Evolutionary conservation across 2,113 vertebrate species (phyloP).

Genomic region (Pseudorectes ferrugineus): DNA sequence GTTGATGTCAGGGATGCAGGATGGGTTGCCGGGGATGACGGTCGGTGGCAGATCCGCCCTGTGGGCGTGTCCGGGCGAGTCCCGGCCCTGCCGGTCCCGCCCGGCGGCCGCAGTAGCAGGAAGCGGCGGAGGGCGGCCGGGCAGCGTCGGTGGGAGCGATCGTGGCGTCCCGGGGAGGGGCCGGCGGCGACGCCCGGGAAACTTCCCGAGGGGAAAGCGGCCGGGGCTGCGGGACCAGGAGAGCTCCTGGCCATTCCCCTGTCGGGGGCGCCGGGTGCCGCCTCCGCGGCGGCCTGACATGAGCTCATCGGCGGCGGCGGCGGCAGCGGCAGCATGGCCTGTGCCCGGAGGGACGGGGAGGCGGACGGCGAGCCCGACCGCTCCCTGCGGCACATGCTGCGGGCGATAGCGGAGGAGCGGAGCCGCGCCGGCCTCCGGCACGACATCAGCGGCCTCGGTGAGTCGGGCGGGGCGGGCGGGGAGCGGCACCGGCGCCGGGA

Average conservation of each 20-base stretch:
- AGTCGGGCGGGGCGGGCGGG: background rate
- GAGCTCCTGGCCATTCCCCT: background rate
- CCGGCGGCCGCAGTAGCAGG: background rate
- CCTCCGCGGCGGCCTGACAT: constrained; percentile 38
- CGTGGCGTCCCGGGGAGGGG: background rate
- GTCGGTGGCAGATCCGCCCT: background rate
- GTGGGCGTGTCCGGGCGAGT: background rate
- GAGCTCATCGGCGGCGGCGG: constrained; percentile 27
- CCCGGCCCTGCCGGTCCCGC: background rate
- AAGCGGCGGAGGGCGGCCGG: background rate
- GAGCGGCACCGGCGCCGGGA: background rate
- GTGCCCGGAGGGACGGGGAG: constrained; percentile 8
- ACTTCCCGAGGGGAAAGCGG: background rate
- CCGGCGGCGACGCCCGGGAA: background rate
- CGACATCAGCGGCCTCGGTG: constrained; percentile 49
- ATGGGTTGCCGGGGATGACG: background rate
- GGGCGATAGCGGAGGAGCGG: constrained; percentile 50
- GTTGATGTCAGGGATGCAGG: background rate
- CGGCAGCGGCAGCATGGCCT: constrained; percentile 26
- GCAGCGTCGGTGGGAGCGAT: accelerated
- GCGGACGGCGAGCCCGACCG: constrained; percentile 26
- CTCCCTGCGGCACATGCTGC: constrained; percentile 50
- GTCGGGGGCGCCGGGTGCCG: background rate
- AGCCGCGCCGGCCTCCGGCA: constrained; percentile 47
- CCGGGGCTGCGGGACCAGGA: too few species aligned